Evolutionary conservation across 2,888 invertebrate species (phyloP).

Genomic region (Vannuccia rotundouncinata): DNA sequence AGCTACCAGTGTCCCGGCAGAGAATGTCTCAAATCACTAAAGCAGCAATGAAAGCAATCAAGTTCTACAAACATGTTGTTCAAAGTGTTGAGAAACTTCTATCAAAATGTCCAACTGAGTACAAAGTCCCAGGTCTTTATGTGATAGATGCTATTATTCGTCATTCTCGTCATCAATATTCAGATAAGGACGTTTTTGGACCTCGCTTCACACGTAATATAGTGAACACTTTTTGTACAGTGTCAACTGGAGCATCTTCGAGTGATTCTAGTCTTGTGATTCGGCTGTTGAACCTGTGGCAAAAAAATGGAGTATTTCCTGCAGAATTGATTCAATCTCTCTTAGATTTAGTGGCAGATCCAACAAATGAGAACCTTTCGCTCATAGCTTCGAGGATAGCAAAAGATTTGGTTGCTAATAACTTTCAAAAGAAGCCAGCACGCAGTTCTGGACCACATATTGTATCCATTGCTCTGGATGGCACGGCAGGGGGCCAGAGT

Average conservation of each 20-base stretch:
- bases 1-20: slow-evolving; percentile 95
- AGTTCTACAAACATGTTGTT: slow-evolving; percentile 98
- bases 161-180: slow-evolving; percentile 91
- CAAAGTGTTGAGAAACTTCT: slow-evolving; percentile 99
- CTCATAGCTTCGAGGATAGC: neutral
- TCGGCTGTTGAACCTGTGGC: slow-evolving; percentile 94
- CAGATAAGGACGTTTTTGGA: slow-evolving; percentile 94
- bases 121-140: slow-evolving; percentile 95
- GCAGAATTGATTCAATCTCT: slow-evolving; percentile 72
- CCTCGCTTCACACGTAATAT: slow-evolving; percentile 93
- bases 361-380: slow-evolving; percentile 46
- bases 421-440: neutral
- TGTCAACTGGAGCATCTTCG: slow-evolving; percentile 90
- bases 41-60: slow-evolving; percentile 94
- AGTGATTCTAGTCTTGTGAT: slow-evolving; percentile 67
- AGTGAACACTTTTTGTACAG: slow-evolving; percentile 81
- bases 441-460: neutral
- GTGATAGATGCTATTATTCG: slow-evolving; percentile 97
- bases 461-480: neutral
- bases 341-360: slow-evolving; percentile 53
- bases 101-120: slow-evolving; percentile 93
- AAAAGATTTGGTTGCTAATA: neutral
- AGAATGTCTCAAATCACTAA: slow-evolving; percentile 96
- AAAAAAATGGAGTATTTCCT: slow-evolving; percentile 91
- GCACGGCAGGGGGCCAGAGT: neutral